Evolutionary conservation across 1,140 invertebrate genomes (phyloP), one percentile per base, ranked within the genome.

Genomic region (Aphaenogaster floridana): DNA sequence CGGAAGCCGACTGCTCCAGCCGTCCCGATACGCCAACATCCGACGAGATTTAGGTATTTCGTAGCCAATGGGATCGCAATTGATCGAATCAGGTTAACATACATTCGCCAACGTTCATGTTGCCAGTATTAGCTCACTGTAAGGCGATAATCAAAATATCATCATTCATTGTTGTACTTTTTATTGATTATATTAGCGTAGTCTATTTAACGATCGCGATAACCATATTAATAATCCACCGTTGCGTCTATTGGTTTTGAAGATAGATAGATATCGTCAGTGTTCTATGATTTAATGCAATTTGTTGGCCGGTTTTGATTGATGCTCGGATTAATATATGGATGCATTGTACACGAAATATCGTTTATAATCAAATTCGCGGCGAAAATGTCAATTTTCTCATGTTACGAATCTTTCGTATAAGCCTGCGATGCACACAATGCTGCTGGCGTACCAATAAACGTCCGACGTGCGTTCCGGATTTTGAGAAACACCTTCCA

Each of bases 401-500:
- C 45, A 59, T 36, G 50, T 86, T 86, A 45, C 15, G 9, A 79
- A 92, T 92, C 78, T 91, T 92, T 88, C 21, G 89, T 90, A 90
- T 76, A 88, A 90, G 86, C 90, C 88, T 71, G 68, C 86, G 90
- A 66, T 66, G 48, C 74, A 54, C 39, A 50, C 87, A 85, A 59
- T 87, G 48, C 72, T 28, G 21, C 80, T 63, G 78, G 86, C 74
- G 71, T 85, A 87, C 85, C 87, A 83, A 91, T 91, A 88, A 88
- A 72, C 88, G 79, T 68, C 54, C 76, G 86, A 88, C 88, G 77
- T 86, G 74, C 74, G 54, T 83, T 92, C 71, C 84, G 63, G 86
- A 88, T 88, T 94, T 94, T 93, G 91, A 93, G 92, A 92, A 94
- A 94, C 92, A 92, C 85, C 90, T 86, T 94, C 91, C 94, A 94